Base-by-base conservation (phyloP, 2,888 invertebrate genomes). In the Theretra japonica region DNA sequence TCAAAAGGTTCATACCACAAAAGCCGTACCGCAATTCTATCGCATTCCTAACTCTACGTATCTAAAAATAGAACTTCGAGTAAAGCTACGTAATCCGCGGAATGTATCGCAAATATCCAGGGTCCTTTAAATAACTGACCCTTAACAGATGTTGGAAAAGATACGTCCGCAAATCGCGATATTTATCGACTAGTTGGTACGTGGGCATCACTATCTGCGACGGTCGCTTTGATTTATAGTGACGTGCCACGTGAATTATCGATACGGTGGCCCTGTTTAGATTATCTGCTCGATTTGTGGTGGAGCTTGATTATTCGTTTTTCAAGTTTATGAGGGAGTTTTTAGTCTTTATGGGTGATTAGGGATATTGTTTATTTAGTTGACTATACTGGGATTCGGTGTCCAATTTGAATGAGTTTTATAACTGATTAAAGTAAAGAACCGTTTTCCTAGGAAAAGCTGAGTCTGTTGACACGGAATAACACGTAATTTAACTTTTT, bases 191-290 rank as follows among this genome's bases (percentile, higher is more conserved):
- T 86, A 86, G 87, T 89, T 78, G 79, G 78, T 83, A 90, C 90
- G 93, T 92, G 93, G 93, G 92, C 94, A 93, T 90, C 93, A 92
- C 93, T 94, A 93, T 89, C 90, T 81, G 83, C 83, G 83, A 88
- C 88, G 89, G 85, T 87, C 85, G 81, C 81, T 81, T 86, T 92
- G 94, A 94, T 93, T 93, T 94, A 93, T 92, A 91, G 89, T 89
- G 93, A 91, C 91, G 92, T 84, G 80, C 83, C 76, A 76, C 86
- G 86, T 92, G 91, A 94, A 80, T 92, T 93, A 94, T 93, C 92
- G 92, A 93, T 90, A 89, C 87, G 84, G 30, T 30, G 86, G 80
- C 84, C 86, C 85, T 77, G 80, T 79, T 79, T 30, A 28, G 70
- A 60, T 60, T 70, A 48, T n/a, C 23, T 21, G 70, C 70, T 50